Conservation (phyloP, 2,113 vertebrate genomes). For the Chaenogobius annularis region DNA sequence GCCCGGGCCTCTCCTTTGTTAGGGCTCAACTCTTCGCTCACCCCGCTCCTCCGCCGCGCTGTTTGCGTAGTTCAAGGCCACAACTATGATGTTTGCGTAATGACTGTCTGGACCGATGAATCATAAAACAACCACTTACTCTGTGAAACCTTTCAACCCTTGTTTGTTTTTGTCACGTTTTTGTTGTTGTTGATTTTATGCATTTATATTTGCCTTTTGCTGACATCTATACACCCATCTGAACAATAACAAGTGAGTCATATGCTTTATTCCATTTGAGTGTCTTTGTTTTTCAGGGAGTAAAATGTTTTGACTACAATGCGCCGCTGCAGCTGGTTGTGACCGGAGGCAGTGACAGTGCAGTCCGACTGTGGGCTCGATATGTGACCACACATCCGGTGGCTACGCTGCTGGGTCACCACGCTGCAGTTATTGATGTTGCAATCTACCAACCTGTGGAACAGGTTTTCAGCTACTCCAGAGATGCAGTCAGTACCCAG, state of each 20-base stretch:
- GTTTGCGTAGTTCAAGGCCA: no score
- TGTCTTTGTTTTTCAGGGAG: conserved; percentile 42
- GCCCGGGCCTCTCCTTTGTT: no score
- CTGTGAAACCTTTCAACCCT: background rate
- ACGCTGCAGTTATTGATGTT: conserved; percentile 45
- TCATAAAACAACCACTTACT: background rate
- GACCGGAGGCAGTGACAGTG: conserved; percentile 41
- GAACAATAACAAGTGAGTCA: background rate
- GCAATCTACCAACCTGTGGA: conserved; percentile 40
- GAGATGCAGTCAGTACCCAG: conserved; percentile 47
- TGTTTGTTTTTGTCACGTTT: background rate
- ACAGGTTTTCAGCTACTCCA: conserved; percentile 66
- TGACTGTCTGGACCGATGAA: background rate
- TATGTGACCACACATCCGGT: conserved; percentile 45
- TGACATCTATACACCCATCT: background rate
- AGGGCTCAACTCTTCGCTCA: no score
- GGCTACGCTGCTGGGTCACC: conserved; percentile 49
- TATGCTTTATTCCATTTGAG: background rate
- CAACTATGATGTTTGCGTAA: background rate
- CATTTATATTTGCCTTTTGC: background rate
- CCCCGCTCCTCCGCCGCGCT: no score
- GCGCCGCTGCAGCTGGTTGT: conserved; percentile 52
- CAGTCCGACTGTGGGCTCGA: conserved; percentile 54
- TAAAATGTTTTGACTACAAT: conserved; percentile 62
- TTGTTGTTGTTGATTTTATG: background rate